A percentile compares a stretch with the other conserved stretches of the same genome.
phyloP scores from a whole-genome alignment of 2,888 invertebrate species.

The Onthophagus sagittarius region DNA sequence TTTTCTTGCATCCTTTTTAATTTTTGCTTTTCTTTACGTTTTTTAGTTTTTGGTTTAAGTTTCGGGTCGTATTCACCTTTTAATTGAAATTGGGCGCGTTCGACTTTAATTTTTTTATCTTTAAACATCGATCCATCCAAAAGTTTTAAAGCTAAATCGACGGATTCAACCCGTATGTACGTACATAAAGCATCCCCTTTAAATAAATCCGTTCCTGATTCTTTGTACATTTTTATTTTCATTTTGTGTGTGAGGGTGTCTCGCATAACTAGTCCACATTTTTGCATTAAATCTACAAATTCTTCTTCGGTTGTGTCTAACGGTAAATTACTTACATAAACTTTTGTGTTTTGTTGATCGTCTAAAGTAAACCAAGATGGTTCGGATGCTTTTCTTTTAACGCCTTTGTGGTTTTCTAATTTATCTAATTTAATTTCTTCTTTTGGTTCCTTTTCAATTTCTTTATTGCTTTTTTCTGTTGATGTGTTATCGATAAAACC shows the following conservation, averaged over 20 bases:
- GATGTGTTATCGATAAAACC: conserved; percentile 69
- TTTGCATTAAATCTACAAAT: conserved; percentile 89
- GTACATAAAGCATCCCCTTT: conserved; percentile 98
- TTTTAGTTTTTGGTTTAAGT: conserved; percentile 85
- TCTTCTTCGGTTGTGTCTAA: conserved; percentile 83
- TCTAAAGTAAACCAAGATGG: conserved; percentile 87
- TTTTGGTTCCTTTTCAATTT: conserved; percentile 34
- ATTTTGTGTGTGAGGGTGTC: conserved; percentile 75
- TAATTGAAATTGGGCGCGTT: conserved; percentile 90
- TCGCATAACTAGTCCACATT: conserved; percentile 92
- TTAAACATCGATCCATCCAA: conserved; percentile 82
- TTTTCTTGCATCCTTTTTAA: conserved; percentile 89
- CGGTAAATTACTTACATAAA: conserved; percentile 93
- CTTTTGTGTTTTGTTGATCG: conserved; percentile 86
- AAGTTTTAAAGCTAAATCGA: conserved; percentile 85
- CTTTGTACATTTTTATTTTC: conserved; percentile 89
- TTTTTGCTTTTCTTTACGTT: conserved; percentile 86
- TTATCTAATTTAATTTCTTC: conserved; percentile 39
- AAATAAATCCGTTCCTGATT: conserved; percentile 68
- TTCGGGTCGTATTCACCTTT: conserved; percentile 93
- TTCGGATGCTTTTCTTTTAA: conserved; percentile 54
- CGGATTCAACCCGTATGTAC: conserved; percentile 93
- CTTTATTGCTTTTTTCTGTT: conserved; percentile 33
- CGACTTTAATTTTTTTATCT: conserved; percentile 77
- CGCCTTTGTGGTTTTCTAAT: conserved; percentile 26